A percentile compares a stretch with the other conserved stretches of the same genome.
phyloP scores from a whole-genome alignment of 2,113 vertebrate genomes.

The Oryzias melastigma region DNA sequence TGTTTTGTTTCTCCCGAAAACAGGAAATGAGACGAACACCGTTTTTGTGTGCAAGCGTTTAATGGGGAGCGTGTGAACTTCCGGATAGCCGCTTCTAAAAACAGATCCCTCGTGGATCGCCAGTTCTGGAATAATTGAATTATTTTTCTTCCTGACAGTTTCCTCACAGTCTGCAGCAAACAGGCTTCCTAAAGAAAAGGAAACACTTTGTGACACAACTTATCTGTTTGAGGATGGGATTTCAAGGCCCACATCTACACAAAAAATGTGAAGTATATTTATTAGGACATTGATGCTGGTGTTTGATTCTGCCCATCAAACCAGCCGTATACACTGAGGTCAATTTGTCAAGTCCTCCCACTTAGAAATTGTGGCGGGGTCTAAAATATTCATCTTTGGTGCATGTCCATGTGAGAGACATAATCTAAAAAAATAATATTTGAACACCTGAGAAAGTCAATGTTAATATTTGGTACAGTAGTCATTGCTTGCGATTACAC shows the following conservation, averaged over 20 bases:
- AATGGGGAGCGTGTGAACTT: conserved; percentile 6
- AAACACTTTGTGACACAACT: neutral
- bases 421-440: no score
- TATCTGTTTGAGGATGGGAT: conserved; percentile 25
- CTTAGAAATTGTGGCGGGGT: no score
- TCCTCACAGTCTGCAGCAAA: conserved; percentile 8
- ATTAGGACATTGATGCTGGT: neutral
- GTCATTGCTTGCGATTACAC: no score
- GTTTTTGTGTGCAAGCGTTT: conserved; percentile 3
- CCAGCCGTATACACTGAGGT: no score
- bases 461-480: no score
- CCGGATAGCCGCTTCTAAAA: conserved; percentile 2
- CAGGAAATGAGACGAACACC: conserved; percentile 20
- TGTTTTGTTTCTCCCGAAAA: conserved; percentile 10
- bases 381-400: no score
- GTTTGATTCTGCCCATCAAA: no score
- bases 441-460: no score
- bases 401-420: no score
- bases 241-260: conserved; percentile 1
- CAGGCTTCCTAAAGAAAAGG: conserved; percentile 12
- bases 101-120: conserved; percentile 20
- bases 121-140: conserved; percentile 32
- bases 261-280: conserved; percentile 23
- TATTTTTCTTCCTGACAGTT: conserved; percentile 27
- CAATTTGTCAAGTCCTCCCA: no score